Evolutionary conservation across 2,797 vertebrate genomes (phyloP), one percentile per base, ranked within the genome.

Genomic region (Mycteria americana): DNA sequence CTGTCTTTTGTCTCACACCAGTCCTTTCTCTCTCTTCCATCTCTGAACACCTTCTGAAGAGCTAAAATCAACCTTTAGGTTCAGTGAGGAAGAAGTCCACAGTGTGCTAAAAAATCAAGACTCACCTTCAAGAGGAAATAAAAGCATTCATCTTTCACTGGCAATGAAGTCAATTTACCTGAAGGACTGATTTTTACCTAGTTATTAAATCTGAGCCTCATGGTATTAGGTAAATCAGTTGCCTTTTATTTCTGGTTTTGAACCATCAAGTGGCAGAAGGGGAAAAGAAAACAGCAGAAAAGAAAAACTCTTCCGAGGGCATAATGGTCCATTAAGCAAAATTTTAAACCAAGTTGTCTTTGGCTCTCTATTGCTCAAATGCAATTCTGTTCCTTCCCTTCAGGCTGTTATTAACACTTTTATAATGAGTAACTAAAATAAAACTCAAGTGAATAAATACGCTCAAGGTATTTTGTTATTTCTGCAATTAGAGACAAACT

Each of bases 361-460:
- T 18, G 78, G 85, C 63, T 96, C 81, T 59, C 53, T 31, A 8
- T 46, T 69, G 78, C 87, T 91, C 81, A 30, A 50, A 70, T 18
- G 35, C 59, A 67, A 48, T 88, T 59, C 75, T 51, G 65, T 39
- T 83, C 78, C 82, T 56, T 88, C 88, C 81, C 92, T 85, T 28
- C 64, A 12, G 89, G 95, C 76, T 53, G 78, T 46, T 83, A 95
- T 96, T 96, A 92, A 92, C 93, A 91, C 91, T 85, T 86, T 39
- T 56, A 59, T 91, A 94, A 94, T 82, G 82, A 95, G 95, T 67
- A 94, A 95, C 92, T 91, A 74, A 94, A 94, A 95, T 85, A 83
- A 92, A 94, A 94, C 92, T 83, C 91, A 25, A 80, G 93, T 63
- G 88, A 80, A 94, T 91, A 92, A 92, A 95, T 41, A 91, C 0